A percentile compares a stretch with the other conserved stretches of the same genome.
Conservation (phyloP, 64 coral and sea anemone genomes). For the Stichodactyla helianthus region DNA sequence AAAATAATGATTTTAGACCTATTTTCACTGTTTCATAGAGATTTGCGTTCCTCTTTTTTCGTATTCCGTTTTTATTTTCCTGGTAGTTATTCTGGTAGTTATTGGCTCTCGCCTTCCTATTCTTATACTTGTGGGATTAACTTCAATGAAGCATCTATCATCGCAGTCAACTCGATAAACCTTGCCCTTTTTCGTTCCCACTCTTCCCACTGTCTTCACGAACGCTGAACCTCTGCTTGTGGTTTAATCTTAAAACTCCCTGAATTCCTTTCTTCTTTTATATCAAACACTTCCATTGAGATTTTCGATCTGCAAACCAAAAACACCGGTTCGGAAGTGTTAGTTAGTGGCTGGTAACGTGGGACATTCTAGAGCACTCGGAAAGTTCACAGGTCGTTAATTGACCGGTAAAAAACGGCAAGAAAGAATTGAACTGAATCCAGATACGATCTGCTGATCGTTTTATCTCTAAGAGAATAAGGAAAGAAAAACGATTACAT, state of each 20-base stretch:
- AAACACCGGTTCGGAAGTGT: not conserved
- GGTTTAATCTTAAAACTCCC: not conserved
- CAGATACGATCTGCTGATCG: not conserved
- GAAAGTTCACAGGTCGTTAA: not conserved
- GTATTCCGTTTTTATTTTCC: not conserved
- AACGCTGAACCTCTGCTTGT: not conserved
- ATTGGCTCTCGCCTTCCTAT: not conserved
- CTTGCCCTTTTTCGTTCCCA: not conserved
- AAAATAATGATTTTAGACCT: not conserved
- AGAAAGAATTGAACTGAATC: not conserved
- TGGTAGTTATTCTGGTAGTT: not conserved
- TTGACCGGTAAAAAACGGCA: not conserved
- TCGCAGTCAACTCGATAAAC: not conserved
- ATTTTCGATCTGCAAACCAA: not conserved
- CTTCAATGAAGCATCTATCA: not conserved
- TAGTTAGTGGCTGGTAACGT: not conserved
- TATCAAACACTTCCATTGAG: not conserved
- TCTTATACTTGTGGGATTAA: slow-evolving; percentile 4
- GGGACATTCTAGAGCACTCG: not conserved
- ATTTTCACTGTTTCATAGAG: not conserved
- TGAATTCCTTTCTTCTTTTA: not conserved
- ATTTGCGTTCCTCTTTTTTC: not conserved
- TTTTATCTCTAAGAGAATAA: not conserved
- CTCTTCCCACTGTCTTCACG: not conserved
- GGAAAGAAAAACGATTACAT: not conserved